A percentile compares a stretch with the other conserved stretches of the same genome.
phyloP scores from a whole-genome alignment of 1,140 invertebrate genomes.

The Ganaspis sp. region DNA sequence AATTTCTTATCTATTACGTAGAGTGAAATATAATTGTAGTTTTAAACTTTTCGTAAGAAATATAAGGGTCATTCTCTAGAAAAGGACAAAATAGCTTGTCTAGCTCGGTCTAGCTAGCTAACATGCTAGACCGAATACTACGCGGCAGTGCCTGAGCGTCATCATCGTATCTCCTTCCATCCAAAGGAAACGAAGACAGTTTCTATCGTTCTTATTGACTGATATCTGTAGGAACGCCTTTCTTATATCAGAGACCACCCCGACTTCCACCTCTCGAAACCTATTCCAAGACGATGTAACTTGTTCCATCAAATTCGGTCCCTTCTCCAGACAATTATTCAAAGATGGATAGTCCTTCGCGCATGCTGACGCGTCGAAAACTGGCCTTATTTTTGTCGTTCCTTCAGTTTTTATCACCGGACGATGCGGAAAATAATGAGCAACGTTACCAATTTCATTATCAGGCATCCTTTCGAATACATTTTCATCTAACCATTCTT shows the following conservation, averaged over 20 bases:
- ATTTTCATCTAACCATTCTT: constrained; percentile 39
- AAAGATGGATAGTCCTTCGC: constrained; percentile 34
- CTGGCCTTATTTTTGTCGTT: constrained; percentile 42
- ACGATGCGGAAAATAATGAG: constrained; percentile 45
- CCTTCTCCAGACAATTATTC: constrained; percentile 50
- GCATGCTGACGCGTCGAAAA: constrained; percentile 39
- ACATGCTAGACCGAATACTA: constrained; percentile 53
- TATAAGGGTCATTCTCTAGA: too few species aligned
- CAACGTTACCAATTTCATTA: not conserved
- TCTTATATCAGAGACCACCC: constrained; percentile 67
- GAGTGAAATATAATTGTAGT: too few species aligned
- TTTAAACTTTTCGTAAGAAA: too few species aligned
- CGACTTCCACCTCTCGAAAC: constrained; percentile 64
- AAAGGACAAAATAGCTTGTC: too few species aligned
- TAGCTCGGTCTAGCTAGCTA: too few species aligned
- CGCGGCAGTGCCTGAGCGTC: constrained; percentile 54
- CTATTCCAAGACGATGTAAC: constrained; percentile 61
- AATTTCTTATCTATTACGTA: too few species aligned
- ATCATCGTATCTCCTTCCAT: constrained; percentile 40
- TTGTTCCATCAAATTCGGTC: constrained; percentile 65
- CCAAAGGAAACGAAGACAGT: constrained; percentile 65
- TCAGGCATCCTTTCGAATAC: constrained; percentile 50
- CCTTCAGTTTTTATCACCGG: constrained; percentile 42
- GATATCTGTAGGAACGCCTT: constrained; percentile 70
- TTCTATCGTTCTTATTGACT: constrained; percentile 56